Conservation (phyloP, 2,113 vertebrate species). For the Verasper variegatus region DNA sequence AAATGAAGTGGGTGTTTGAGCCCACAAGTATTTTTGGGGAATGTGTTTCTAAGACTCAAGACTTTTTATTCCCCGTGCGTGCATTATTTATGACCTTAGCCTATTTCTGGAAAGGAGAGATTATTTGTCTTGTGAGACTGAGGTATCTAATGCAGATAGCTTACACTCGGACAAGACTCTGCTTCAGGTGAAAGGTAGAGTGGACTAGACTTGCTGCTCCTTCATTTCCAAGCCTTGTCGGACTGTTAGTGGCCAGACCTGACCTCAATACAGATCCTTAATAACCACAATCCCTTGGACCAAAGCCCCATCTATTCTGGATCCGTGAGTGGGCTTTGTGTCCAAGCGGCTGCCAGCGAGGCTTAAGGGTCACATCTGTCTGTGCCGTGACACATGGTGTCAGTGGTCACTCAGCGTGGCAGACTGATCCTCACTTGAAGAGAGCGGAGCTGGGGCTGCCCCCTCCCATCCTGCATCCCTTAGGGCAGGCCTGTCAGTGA, state of each 20-base stretch:
- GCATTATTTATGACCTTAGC: slow-evolving; percentile 77
- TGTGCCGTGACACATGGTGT: slow-evolving; percentile 67
- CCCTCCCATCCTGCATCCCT: slow-evolving; percentile 22
- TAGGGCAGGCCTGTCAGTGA: slow-evolving; percentile 40
- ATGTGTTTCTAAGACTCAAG: slow-evolving; percentile 42
- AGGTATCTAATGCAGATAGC: slow-evolving; percentile 34
- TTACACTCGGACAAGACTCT: slow-evolving; percentile 33
- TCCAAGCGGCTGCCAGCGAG: slow-evolving; percentile 54
- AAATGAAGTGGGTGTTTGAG: slow-evolving; percentile 57
- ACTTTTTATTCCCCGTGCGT: slow-evolving; percentile 53
- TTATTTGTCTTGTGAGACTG: slow-evolving; percentile 71
- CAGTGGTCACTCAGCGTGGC: slow-evolving; percentile 64
- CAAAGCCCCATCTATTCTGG: slow-evolving; percentile 52
- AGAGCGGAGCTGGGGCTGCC: slow-evolving; percentile 31
- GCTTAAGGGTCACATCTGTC: slow-evolving; percentile 77
- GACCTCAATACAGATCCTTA: slow-evolving; percentile 81
- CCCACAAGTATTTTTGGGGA: slow-evolving; percentile 64
- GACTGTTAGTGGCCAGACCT: slow-evolving; percentile 59
- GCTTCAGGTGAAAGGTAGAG: slow-evolving; percentile 48
- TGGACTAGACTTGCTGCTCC: slow-evolving; percentile 30
- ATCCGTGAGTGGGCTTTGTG: slow-evolving; percentile 43
- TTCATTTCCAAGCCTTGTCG: slow-evolving; percentile 39
- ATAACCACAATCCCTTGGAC: slow-evolving; percentile 74
- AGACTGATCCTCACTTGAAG: slow-evolving; percentile 51
- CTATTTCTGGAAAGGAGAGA: slow-evolving; percentile 72